Evolutionary conservation across 2,888 invertebrate species (phyloP).

Genomic region (Melieria omissa): DNA sequence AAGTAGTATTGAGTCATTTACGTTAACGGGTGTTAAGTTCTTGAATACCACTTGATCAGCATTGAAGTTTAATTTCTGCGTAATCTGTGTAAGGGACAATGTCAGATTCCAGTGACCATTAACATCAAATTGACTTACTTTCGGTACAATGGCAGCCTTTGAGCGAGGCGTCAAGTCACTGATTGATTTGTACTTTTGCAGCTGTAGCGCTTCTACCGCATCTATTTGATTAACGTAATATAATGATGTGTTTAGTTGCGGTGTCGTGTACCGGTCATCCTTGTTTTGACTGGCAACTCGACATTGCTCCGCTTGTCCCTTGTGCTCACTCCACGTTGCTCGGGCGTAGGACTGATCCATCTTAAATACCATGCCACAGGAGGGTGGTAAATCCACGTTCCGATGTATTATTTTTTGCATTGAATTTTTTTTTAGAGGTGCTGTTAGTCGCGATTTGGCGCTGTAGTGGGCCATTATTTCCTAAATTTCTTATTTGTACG

Average conservation of each 20-base stretch:
- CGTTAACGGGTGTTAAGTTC: slow-evolving; percentile 57
- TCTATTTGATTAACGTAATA: slow-evolving; percentile 47
- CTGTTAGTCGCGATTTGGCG: too few species aligned
- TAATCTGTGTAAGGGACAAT: slow-evolving; percentile 45
- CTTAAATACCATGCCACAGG: too few species aligned
- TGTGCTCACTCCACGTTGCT: too few species aligned
- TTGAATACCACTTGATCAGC: slow-evolving; percentile 50
- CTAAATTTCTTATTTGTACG: too few species aligned
- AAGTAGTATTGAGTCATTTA: slow-evolving; percentile 54
- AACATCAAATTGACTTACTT: slow-evolving; percentile 42
- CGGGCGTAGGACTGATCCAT: too few species aligned
- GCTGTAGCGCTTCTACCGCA: slow-evolving; percentile 37
- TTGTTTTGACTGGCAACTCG: too few species aligned
- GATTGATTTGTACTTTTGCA: slow-evolving; percentile 10
- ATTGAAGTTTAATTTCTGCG: slow-evolving; percentile 58
- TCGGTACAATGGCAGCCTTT: slow-evolving; percentile 52
- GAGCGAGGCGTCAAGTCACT: slow-evolving; percentile 49
- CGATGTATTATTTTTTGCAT: too few species aligned
- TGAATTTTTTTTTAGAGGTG: too few species aligned
- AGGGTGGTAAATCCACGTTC: too few species aligned
- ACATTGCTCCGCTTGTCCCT: too few species aligned
- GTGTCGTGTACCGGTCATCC: slow-evolving; percentile 22
- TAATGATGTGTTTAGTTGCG: slow-evolving; percentile 52
- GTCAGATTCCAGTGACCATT: not conserved
- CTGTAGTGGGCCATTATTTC: too few species aligned